Percentiles rank a stretch among this genome's conserved stretches.
Evolutionary conservation across 2,113 vertebrate species (phyloP).

Genomic region (Hypanus sabinus): DNA sequence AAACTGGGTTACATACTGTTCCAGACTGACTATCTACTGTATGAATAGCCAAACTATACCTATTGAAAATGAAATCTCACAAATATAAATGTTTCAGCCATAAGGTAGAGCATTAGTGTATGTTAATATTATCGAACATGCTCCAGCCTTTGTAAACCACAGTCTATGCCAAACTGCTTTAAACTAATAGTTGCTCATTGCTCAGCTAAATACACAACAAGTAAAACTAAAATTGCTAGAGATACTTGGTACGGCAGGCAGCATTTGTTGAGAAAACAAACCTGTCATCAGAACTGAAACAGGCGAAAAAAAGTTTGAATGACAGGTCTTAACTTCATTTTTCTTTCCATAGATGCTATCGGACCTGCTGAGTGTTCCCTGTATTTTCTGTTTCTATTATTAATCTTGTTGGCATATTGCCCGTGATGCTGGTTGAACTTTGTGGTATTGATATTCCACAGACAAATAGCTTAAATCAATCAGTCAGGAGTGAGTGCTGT

Average conservation of each 20-base stretch:
- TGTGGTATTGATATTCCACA: not conserved
- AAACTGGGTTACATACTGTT: not conserved
- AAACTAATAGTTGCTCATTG: not conserved
- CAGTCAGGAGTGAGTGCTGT: not conserved
- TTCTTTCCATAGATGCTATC: too few species aligned
- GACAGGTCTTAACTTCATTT: too few species aligned
- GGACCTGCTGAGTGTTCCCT: too few species aligned
- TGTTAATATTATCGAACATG: not conserved
- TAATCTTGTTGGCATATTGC: not conserved
- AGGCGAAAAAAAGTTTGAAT: too few species aligned
- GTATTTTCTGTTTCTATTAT: too few species aligned
- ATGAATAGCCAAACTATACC: not conserved
- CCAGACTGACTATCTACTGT: not conserved
- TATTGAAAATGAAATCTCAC: not conserved
- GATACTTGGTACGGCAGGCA: too few species aligned
- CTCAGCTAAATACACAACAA: not conserved
- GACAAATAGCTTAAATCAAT: not conserved
- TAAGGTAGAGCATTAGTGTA: not conserved
- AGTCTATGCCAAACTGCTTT: not conserved
- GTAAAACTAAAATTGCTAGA: too few species aligned
- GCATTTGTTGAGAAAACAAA: too few species aligned
- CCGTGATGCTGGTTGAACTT: not conserved
- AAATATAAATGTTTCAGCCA: not conserved
- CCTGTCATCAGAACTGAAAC: too few species aligned
- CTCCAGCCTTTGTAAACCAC: not conserved